These are phyloP conservation scores for Festucalex cinctus DNA, from an alignment of 2,113 vertebrate genomes.

Conservation along the genomic window DNA sequence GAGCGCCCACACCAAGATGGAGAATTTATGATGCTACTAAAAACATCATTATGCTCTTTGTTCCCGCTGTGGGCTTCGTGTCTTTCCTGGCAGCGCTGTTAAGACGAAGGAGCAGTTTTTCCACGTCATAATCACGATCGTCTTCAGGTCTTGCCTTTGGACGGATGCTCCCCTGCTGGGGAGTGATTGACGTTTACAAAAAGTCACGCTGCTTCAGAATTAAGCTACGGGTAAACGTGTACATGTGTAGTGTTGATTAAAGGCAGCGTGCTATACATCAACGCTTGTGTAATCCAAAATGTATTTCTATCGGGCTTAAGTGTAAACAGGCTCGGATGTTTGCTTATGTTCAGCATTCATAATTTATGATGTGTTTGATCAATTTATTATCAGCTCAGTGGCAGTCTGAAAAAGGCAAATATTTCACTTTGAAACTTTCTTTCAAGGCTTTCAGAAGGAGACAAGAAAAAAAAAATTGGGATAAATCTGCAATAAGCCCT, in stretches of 20 bases:
- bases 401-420: not conserved
- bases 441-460: too few species aligned
- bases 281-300: not conserved
- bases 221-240: constrained; percentile 13
- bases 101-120: constrained; percentile 41
- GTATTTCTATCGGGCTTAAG: not conserved
- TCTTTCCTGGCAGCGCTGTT: constrained; percentile 26
- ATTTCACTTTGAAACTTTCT: not conserved
- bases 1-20: constrained; percentile 10
- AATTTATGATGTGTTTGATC: constrained; percentile 10
- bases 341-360: constrained; percentile 3
- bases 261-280: not conserved
- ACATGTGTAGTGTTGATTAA: not conserved
- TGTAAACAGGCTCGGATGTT: not conserved
- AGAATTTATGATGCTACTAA: constrained; percentile 27
- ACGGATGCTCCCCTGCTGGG: constrained; percentile 32
- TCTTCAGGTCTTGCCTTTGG: constrained; percentile 38
- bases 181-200: constrained; percentile 63
- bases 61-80: constrained; percentile 17
- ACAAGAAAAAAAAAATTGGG: too few species aligned
- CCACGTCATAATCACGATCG: constrained; percentile 32
- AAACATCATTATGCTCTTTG: constrained; percentile 45
- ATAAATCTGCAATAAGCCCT: too few species aligned
- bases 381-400: not conserved
- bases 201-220: constrained; percentile 35